phyloP scores from a whole-genome alignment of 2,113 vertebrate genomes.

The Toxostoma redivivum region DNA sequence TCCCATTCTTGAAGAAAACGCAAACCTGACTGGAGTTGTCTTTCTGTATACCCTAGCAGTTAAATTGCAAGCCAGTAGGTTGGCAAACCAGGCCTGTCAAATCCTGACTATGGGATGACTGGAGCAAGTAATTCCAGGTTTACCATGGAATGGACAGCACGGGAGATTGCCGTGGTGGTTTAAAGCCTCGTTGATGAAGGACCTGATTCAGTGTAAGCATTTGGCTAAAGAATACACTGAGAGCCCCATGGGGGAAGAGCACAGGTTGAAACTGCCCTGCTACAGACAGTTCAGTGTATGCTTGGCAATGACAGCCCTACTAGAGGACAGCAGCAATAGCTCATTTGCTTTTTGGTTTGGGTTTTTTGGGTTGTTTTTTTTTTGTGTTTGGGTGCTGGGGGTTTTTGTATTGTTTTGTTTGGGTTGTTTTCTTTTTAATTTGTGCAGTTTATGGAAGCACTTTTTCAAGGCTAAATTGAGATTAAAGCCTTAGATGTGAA shows the following conservation, averaged over 20 bases:
- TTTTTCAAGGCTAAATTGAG: background rate
- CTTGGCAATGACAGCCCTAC: background rate
- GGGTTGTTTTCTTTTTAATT: background rate
- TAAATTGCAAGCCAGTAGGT: background rate
- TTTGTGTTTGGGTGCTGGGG: background rate
- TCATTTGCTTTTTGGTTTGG: background rate
- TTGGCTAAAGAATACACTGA: background rate
- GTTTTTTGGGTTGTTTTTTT: rapidly evolving
- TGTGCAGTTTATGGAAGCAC: background rate
- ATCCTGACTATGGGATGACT: background rate
- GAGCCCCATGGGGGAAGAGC: background rate
- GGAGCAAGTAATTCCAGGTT: constrained; percentile 11
- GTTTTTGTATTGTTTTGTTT: background rate
- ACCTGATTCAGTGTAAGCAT: background rate
- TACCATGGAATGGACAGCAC: background rate
- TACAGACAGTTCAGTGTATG: background rate
- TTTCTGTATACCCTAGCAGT: background rate
- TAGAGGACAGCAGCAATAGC: background rate
- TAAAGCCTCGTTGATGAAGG: background rate
- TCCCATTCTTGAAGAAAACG: background rate
- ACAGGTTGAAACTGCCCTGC: background rate
- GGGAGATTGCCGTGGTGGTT: background rate
- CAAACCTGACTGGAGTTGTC: background rate
- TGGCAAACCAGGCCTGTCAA: background rate
- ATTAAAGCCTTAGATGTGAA: constrained; percentile 7